Percentiles rank a stretch among this genome's conserved stretches.
phyloP scores from a whole-genome alignment of 1,140 invertebrate genomes.

The Cherax destructor region DNA sequence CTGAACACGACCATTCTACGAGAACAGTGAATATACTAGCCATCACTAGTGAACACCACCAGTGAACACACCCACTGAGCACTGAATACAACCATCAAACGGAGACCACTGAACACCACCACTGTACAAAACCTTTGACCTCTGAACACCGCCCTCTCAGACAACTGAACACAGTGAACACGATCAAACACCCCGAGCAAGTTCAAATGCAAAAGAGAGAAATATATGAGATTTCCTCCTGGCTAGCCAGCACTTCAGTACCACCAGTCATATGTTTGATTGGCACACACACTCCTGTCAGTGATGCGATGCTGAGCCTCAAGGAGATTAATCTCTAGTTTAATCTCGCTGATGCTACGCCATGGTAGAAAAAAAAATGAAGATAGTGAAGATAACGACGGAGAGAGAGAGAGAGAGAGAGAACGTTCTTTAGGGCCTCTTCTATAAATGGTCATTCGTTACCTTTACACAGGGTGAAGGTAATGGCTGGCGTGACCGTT shows the following conservation, averaged over 20 bases:
- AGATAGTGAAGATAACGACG: too few relatives aligned
- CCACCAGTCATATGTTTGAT: background rate
- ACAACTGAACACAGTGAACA: too few relatives aligned
- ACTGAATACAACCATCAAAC: too few relatives aligned
- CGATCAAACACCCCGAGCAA: too few relatives aligned
- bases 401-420: background rate
- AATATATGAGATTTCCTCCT: background rate
- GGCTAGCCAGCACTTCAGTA: background rate
- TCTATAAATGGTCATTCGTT: background rate
- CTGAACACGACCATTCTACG: too few relatives aligned
- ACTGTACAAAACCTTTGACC: too few relatives aligned
- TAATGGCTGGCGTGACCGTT: conserved; percentile 23
- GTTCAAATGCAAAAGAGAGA: background rate
- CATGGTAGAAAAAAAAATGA: background rate
- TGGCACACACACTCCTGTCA: background rate
- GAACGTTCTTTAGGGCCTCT: background rate
- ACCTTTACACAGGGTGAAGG: conserved; percentile 5
- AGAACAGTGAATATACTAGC: too few relatives aligned
- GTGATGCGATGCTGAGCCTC: background rate
- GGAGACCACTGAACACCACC: too few relatives aligned
- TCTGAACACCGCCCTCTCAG: too few relatives aligned
- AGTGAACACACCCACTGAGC: too few relatives aligned
- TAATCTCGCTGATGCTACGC: background rate
- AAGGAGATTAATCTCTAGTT: background rate
- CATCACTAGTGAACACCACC: too few relatives aligned